Percentiles rank a stretch among this genome's conserved stretches.
Conservation (phyloP, 1,140 invertebrate genomes). For the Bombus balteatus region DNA sequence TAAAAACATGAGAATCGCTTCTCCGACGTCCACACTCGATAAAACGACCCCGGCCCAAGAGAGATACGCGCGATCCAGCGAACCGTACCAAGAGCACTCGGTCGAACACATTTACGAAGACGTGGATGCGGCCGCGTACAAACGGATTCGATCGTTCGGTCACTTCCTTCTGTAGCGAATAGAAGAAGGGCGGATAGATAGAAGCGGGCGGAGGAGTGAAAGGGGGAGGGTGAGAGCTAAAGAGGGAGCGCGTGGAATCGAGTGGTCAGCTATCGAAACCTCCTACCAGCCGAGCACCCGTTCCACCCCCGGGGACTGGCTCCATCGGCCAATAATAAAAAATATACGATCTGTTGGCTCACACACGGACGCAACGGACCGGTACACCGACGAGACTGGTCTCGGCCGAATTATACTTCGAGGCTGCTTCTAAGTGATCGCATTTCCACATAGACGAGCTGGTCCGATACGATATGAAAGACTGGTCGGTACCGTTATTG, state of each 20-base stretch:
- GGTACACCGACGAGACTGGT: conserved; percentile 57
- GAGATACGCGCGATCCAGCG: conserved; percentile 67
- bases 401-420: conserved; percentile 78
- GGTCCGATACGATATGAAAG: conserved; percentile 77
- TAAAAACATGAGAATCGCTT: conserved; percentile 82
- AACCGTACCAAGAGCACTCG: conserved; percentile 50
- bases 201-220: neutral
- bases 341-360: conserved; percentile 76
- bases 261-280: conserved; percentile 81
- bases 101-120: conserved; percentile 37
- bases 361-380: conserved; percentile 60
- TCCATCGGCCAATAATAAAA: conserved; percentile 79
- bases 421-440: conserved; percentile 80
- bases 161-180: conserved; percentile 57
- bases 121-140: conserved; percentile 46
- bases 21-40: conserved; percentile 78
- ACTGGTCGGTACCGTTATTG: conserved; percentile 69
- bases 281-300: conserved; percentile 51
- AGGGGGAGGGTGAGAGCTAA: conserved; percentile 33
- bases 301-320: conserved; percentile 59
- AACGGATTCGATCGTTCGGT: conserved; percentile 44
- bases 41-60: conserved; percentile 74
- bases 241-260: conserved; percentile 69
- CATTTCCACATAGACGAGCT: conserved; percentile 83
- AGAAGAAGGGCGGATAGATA: conserved; percentile 33